These are phyloP conservation scores for Melanotaenia duboulayi DNA, from an alignment of 2,113 vertebrate genomes.

Conservation along the genomic window DNA sequence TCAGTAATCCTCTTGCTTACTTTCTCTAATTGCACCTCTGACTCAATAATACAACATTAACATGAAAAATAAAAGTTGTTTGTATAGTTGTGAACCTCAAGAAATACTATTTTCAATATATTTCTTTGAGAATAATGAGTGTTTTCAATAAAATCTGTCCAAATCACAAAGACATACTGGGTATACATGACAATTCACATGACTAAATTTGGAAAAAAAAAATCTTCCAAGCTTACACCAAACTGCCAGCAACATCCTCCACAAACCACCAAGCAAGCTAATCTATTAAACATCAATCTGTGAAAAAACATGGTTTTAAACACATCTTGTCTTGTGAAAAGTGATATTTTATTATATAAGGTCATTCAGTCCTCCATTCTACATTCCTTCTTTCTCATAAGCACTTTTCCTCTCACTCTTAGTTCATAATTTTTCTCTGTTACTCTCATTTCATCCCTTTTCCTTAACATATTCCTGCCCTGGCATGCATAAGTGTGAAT, in stretches of 20 bases:
- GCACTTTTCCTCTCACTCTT: not conserved
- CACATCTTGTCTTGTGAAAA: not conserved
- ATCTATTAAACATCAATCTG: not conserved
- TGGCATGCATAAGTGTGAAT: constrained; percentile 64
- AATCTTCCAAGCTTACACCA: not conserved
- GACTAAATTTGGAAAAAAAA: no score
- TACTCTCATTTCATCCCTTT: constrained; percentile 8
- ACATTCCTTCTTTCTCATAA: not conserved
- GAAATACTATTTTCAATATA: not conserved
- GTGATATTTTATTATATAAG: not conserved
- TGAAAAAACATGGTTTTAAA: no score
- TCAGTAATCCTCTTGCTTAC: not conserved
- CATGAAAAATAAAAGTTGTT: not conserved
- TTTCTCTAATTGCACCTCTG: not conserved
- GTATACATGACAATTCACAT: no score
- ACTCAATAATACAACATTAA: not conserved
- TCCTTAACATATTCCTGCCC: constrained; percentile 43
- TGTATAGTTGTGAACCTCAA: not conserved
- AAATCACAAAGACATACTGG: no score
- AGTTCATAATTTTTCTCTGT: not conserved
- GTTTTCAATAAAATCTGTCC: not conserved
- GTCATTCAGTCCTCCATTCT: not conserved
- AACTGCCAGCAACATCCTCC: not conserved
- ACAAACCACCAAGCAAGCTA: not conserved
- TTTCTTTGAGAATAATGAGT: not conserved